Evolutionary conservation across 1,140 invertebrate genomes (phyloP), one percentile per base, ranked within the genome.

Genomic region (Diorhabda carinulata): DNA sequence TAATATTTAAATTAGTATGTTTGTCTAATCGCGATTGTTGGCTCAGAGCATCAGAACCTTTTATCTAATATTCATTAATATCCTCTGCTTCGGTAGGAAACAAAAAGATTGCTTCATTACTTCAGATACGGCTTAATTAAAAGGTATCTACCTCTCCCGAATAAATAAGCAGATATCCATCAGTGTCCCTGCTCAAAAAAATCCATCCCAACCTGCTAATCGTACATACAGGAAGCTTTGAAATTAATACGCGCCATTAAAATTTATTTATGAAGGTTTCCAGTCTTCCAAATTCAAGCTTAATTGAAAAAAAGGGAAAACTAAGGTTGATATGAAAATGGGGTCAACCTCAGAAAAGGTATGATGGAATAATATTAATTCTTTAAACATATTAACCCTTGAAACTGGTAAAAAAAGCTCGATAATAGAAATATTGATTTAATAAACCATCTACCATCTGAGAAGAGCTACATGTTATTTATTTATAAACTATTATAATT

Each of bases 231-330:
- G 47, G 47, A 52, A 52, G 47, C 47, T 52, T 52, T 52, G n/a
- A 52, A 52, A 52, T 52, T 52, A 52, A 52, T 52, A 52, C 47
- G 47, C 47, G 47, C 47, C 47, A 52, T 52, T 52, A 52, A 52
- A 52, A 52, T 52, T 52, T 52, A 52, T 52, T 52, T 52, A 52
- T 52, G 47, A n/a, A 52, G 47, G 47, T 52, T 52, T n/a, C n/a
- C n/a, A 52, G 47, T 52, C 47, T 52, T 52, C 47, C n/a, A 52
- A 52, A 52, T 3, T 52, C 47, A n/a, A 0, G 47, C 4, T 52
- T 52, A 52, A 52, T 52, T 52, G 47, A 52, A 52, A 52, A 52
- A 52, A 52, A n/a, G 47, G 47, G n/a, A 52, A 8, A n/a, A 6
- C n/a, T 52, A 52, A 4, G 6, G 6, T 52, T 8, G 47, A 52